Evolutionary conservation across 2,888 invertebrate genomes (phyloP), one percentile per base, ranked within the genome.

Genomic region (Drosophila seclusa): DNA sequence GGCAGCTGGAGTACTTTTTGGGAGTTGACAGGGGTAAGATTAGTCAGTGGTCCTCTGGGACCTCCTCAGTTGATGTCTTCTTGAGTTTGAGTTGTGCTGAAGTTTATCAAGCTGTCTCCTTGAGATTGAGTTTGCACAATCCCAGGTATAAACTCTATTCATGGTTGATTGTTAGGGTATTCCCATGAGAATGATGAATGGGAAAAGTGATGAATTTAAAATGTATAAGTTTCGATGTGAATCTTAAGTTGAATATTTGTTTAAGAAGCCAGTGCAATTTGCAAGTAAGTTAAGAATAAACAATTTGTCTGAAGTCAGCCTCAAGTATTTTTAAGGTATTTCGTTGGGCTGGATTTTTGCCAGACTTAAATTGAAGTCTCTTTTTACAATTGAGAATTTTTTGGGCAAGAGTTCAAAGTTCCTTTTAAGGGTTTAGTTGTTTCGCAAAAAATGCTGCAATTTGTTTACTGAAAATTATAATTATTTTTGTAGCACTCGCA

Each of bases 401-500:
- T 18, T 36, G 2, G 1, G 1, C 7, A 16, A 16, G 7, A 18
- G 36, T 36, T 18, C 36, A 36, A 8, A 18, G 18, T 38, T 8
- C 8, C 2, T 8, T 8, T 38, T 38, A 1, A 42, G 42, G 11
- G 10, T 2, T 10, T 10, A 10, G 0, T n/a, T 40, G 40, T 10
- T 40, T n/a, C 0, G 7, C 38, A 3, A 38, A n/a, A n/a, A 38
- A 38, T 8, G 0, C 7, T 8, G 38, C 0, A 3, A 10, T 38
- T n/a, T 38, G 0, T 0, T n/a, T 21, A 13, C 3, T 21, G 21
- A 21, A 5, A 45, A 21, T 21, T 21, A 1, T 4, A 21, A 10
- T 10, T 1, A 16, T 18, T 18, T 29, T 21, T 8, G 32, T 36
- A 92, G 91, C 91, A 90, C 62, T 88, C 91, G 1, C 82, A 91